phyloP scores from a whole-genome alignment of 2,113 vertebrate species.

The Ochotona princeps region DNA sequence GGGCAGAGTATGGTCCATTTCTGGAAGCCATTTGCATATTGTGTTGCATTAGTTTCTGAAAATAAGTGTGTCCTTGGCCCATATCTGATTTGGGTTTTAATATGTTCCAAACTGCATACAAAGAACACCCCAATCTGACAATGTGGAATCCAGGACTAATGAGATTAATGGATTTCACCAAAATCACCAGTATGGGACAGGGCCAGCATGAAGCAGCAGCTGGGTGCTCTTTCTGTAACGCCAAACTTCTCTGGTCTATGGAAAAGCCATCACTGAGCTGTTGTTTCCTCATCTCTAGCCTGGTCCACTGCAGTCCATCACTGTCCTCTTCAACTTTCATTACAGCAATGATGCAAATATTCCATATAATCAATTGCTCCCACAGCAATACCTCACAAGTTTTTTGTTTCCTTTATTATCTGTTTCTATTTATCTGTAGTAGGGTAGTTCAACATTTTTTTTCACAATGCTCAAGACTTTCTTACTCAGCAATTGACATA shows the following conservation, averaged over 20 bases:
- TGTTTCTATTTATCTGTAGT: not conserved
- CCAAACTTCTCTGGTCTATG: not conserved
- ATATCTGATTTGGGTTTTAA: not conserved
- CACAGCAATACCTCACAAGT: not conserved
- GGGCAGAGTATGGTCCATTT: not conserved
- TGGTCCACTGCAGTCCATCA: not conserved
- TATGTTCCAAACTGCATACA: not conserved
- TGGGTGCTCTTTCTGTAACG: not conserved
- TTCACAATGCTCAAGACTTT: not conserved
- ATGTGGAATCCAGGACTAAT: not conserved
- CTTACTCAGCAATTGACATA: not conserved
- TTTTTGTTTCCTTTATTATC: not conserved
- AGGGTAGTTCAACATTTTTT: not conserved
- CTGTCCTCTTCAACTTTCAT: not conserved
- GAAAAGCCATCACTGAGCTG: not conserved
- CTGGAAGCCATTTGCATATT: not conserved
- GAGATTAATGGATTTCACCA: not conserved
- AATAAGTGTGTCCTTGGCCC: not conserved
- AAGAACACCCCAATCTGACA: not conserved
- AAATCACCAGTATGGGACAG: not conserved
- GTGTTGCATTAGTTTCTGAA: not conserved
- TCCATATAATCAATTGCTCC: fast-evolving
- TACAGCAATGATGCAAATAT: not conserved
- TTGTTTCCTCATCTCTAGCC: not conserved
- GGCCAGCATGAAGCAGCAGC: not conserved